Conservation (phyloP, 2,888 invertebrate species). For the Meiosimyza decipiens region DNA sequence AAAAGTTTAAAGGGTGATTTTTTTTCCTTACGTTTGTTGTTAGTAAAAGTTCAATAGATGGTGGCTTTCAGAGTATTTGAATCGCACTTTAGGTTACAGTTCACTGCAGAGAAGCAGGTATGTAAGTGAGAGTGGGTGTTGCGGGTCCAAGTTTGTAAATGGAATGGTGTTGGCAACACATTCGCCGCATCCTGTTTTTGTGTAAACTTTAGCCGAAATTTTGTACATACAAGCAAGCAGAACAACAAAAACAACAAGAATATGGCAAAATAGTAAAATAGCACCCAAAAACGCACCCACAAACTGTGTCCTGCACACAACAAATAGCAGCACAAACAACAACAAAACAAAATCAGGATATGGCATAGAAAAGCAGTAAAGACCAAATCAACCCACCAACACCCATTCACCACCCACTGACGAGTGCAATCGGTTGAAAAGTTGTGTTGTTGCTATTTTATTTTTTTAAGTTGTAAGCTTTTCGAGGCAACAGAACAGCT, state of each 20-base stretch:
- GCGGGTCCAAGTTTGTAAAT: neutral
- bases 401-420: constrained; percentile 27
- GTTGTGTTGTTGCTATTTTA: constrained; percentile 16
- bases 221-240: constrained; percentile 26
- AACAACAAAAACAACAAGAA: constrained; percentile 24
- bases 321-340: neutral
- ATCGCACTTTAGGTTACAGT: neutral
- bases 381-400: constrained; percentile 48
- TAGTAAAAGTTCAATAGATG: neutral
- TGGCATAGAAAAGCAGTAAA: constrained; percentile 28
- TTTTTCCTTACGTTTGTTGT: too few relatives aligned
- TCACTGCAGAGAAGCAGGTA: neutral
- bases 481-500: constrained; percentile 14
- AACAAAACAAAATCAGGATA: neutral
- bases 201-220: constrained; percentile 26
- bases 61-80: neutral
- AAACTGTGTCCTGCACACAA: neutral
- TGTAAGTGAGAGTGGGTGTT: neutral
- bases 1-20: neutral
- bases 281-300: constrained; percentile 2
- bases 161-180: constrained; percentile 9
- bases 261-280: neutral
- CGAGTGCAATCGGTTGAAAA: constrained; percentile 37
- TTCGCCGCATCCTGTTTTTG: constrained; percentile 26
- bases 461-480: neutral